A percentile compares a stretch with the other conserved stretches of the same genome.
Evolutionary conservation across 2,113 vertebrate genomes (phyloP).

Genomic region (Saccopteryx bilineata): DNA sequence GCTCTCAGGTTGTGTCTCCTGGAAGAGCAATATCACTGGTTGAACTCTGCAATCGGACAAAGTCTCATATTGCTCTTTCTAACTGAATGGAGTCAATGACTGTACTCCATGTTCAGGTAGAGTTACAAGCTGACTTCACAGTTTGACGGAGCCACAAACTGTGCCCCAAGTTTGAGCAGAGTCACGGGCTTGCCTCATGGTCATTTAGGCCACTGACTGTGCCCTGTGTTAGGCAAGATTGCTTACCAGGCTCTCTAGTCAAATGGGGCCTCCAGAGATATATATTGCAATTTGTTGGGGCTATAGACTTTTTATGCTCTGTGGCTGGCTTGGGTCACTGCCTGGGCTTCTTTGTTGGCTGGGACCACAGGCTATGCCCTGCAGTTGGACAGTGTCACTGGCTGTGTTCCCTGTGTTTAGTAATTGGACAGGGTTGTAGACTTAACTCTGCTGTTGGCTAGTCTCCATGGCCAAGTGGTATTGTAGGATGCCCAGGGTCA

Average conservation of each 20-base stretch:
- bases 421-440: background rate
- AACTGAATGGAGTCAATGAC: background rate
- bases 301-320: background rate
- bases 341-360: background rate
- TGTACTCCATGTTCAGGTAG: background rate
- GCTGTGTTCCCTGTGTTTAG: background rate
- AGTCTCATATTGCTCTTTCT: background rate
- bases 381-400: background rate
- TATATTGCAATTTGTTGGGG: background rate
- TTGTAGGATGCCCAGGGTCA: background rate
- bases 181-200: background rate
- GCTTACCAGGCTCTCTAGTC: background rate
- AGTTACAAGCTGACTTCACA: background rate
- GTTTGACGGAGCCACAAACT: background rate
- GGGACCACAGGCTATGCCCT: background rate
- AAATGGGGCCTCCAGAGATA: background rate
- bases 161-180: background rate
- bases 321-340: background rate
- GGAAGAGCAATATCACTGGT: background rate
- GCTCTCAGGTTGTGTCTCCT: background rate
- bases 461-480: background rate
- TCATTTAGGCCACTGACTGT: background rate
- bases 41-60: background rate
- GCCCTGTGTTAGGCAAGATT: background rate
- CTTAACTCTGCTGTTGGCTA: background rate